Percentiles rank a stretch among this genome's conserved stretches.
Evolutionary conservation across 2,113 vertebrate genomes (phyloP).

Genomic region (Sardina pilchardus): DNA sequence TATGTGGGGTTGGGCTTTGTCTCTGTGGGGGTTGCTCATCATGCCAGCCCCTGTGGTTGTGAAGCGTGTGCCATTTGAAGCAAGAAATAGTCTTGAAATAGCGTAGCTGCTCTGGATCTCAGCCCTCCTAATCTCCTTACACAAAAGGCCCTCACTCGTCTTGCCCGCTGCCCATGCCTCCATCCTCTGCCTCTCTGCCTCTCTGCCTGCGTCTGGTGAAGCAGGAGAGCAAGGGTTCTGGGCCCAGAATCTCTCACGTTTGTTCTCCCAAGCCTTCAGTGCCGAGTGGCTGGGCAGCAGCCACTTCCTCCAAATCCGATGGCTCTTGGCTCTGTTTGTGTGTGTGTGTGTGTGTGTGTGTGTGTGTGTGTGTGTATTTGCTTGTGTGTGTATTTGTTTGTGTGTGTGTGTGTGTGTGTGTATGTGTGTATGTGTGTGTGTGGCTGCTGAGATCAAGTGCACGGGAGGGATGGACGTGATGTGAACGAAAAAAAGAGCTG

Average conservation of each 20-base stretch:
- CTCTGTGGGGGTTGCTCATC: background rate
- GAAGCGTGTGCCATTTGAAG: background rate
- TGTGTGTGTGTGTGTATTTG: no score
- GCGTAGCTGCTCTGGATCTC: no score
- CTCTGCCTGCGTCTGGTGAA: background rate
- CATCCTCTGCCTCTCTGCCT: background rate
- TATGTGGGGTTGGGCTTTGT: background rate
- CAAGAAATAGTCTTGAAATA: background rate
- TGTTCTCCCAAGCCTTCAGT: background rate
- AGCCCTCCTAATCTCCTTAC: background rate
- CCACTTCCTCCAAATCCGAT: background rate
- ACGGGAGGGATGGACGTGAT: background rate
- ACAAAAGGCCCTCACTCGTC: background rate
- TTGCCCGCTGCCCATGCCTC: background rate
- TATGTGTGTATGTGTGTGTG: no score
- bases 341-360: no score
- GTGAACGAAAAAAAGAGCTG: background rate
- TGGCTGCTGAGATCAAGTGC: background rate
- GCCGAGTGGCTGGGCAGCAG: background rate
- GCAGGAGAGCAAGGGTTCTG: background rate
- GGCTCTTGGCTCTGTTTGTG: no score
- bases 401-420: no score
- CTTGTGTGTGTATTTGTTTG: no score
- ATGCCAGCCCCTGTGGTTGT: background rate
- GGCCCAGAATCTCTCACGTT: background rate